These are phyloP conservation scores for Lasioglossum figueresi DNA, from an alignment of 2,888 invertebrate genomes.

Conservation along the genomic window DNA sequence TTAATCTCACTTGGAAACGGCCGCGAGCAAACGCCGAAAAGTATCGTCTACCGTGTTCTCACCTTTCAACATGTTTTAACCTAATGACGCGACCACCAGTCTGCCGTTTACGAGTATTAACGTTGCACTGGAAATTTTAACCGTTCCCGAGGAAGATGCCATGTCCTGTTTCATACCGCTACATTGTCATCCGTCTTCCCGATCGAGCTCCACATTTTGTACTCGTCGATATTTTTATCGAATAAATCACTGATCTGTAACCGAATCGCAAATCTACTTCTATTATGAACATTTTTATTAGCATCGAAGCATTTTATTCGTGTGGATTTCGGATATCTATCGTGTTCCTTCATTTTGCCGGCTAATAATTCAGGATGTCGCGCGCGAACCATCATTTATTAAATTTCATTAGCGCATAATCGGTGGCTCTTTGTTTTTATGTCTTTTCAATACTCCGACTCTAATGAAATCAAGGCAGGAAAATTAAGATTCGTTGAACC, in stretches of 20 bases:
- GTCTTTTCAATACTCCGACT: too few species aligned
- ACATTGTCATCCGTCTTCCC: too few species aligned
- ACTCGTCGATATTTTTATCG: not conserved
- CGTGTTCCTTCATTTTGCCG: not conserved
- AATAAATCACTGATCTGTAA: not conserved
- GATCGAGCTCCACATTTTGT: not conserved
- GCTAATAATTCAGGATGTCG: not conserved
- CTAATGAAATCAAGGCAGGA: too few species aligned
- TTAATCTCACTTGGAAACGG: not conserved
- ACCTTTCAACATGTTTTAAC: not conserved
- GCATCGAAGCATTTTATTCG: not conserved
- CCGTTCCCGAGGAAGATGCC: not conserved
- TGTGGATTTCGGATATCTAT: too few species aligned
- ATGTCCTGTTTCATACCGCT: not conserved
- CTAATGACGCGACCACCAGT: not conserved
- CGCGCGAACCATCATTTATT: not conserved
- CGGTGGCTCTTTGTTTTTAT: too few species aligned
- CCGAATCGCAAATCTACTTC: not conserved
- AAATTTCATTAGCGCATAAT: not conserved
- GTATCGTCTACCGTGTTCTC: slow-evolving; percentile 4
- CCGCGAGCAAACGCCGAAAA: not conserved
- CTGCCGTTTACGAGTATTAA: not conserved
- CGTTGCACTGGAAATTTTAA: not conserved
- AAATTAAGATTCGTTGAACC: too few species aligned
- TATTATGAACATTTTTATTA: not conserved